Percentiles rank a stretch among this genome's conserved stretches.
phyloP scores from a whole-genome alignment of 2,797 vertebrate genomes.

The Argyrosomus regius region DNA sequence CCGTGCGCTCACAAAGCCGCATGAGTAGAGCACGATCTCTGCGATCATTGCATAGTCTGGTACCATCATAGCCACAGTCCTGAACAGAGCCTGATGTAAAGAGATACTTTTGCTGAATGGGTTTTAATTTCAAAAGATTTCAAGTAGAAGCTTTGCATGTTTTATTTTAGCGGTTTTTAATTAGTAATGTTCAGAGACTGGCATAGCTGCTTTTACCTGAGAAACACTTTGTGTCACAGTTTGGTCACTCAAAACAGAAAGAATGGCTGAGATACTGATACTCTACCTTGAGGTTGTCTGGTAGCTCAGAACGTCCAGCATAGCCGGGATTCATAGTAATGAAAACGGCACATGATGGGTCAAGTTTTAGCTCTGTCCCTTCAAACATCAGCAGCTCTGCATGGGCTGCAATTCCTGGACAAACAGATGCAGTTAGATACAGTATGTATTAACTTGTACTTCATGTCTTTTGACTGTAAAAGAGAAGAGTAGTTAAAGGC shows the following conservation, averaged over 20 bases:
- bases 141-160: neutral
- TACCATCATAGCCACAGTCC: slow-evolving; percentile 96
- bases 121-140: neutral
- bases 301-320: slow-evolving; percentile 92
- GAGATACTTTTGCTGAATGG: neutral
- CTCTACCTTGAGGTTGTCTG: slow-evolving; percentile 93
- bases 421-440: slow-evolving; percentile 19
- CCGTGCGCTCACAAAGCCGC: slow-evolving; percentile 92
- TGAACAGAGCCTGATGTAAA: slow-evolving; percentile 88
- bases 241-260: neutral
- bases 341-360: slow-evolving; percentile 93
- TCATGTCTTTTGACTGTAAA: neutral
- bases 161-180: neutral
- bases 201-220: neutral
- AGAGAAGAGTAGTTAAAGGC: neutral
- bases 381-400: slow-evolving; percentile 89
- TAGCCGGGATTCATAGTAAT: slow-evolving; percentile 98
- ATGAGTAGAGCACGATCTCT: slow-evolving; percentile 94
- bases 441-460: neutral
- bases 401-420: slow-evolving; percentile 89
- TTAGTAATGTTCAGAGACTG: neutral
- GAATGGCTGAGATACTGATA: neutral
- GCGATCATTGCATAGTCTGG: slow-evolving; percentile 96
- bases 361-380: slow-evolving; percentile 90
- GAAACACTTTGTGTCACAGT: too few relatives aligned